Conservation (phyloP, 2,888 invertebrate genomes). For the Tetheella fluctuosa region DNA sequence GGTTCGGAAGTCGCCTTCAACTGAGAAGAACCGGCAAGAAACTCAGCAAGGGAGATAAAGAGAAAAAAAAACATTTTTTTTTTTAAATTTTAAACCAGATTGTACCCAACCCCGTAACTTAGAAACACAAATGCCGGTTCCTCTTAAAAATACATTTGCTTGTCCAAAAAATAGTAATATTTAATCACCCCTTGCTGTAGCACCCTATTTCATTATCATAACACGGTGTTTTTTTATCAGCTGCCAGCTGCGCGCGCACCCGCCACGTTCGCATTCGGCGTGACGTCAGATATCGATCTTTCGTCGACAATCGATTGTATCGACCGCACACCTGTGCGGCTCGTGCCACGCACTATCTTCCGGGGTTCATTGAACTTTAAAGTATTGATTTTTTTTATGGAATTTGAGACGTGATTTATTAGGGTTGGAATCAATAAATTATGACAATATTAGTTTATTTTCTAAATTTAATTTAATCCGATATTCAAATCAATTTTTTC, state of each 20-base stretch:
- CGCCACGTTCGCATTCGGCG: constrained; percentile 31
- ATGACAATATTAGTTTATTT: no score
- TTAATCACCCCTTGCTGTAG: constrained; percentile 57
- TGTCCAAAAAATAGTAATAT: constrained; percentile 45
- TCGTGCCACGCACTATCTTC: constrained; percentile 66
- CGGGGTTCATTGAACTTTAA: constrained; percentile 65
- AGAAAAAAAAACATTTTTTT: not conserved
- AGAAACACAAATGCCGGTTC: constrained; percentile 25
- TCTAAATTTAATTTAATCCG: no score
- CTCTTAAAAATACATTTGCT: constrained; percentile 45
- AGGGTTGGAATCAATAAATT: not conserved
- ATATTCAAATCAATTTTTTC: no score
- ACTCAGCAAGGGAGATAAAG: no score
- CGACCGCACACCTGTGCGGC: constrained; percentile 76
- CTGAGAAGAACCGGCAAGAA: no score
- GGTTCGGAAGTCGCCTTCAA: no score
- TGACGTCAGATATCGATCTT: constrained; percentile 80
- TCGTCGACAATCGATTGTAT: constrained; percentile 67
- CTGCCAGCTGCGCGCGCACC: constrained; percentile 72
- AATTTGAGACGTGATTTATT: constrained; percentile 6
- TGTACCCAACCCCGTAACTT: not conserved
- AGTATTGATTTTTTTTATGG: constrained; percentile 31
- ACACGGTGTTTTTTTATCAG: constrained; percentile 34
- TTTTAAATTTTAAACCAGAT: not conserved
- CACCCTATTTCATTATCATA: constrained; percentile 65